phyloP scores from a whole-genome alignment of 2,113 vertebrate species.

The Aptenodytes forsteri region DNA sequence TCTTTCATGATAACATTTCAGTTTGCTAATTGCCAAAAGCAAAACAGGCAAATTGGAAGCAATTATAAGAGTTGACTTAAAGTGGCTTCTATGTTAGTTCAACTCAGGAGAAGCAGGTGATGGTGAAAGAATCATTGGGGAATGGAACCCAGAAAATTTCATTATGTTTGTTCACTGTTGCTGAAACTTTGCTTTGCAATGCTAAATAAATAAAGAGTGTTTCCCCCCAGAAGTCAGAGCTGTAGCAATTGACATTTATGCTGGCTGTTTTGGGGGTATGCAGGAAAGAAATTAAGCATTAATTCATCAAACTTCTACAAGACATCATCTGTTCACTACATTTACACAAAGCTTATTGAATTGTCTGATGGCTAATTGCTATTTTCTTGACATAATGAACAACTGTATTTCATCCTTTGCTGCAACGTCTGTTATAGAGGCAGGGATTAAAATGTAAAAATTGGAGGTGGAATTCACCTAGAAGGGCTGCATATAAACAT shows the following conservation, averaged over 20 bases:
- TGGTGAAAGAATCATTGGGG: constrained; percentile 11
- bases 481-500: neutral
- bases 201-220: constrained; percentile 35
- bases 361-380: constrained; percentile 70
- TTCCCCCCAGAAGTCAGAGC: constrained; percentile 15
- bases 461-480: neutral
- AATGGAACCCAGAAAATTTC: constrained; percentile 52
- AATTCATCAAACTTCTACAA: constrained; percentile 67
- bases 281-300: constrained; percentile 56
- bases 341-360: constrained; percentile 71
- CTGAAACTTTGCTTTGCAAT: constrained; percentile 45
- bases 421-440: neutral
- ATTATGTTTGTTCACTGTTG: constrained; percentile 40
- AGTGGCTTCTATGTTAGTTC: constrained; percentile 58
- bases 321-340: constrained; percentile 65
- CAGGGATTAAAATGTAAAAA: neutral
- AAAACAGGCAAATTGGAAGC: constrained; percentile 83
- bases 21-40: constrained; percentile 84
- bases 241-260: constrained; percentile 45
- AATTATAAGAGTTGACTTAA: constrained; percentile 77
- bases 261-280: neutral
- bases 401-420: constrained; percentile 57
- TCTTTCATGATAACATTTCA: constrained; percentile 80
- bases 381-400: constrained; percentile 73
- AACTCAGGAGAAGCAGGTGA: neutral